Evolutionary conservation across 1,140 invertebrate genomes (phyloP), one percentile per base, ranked within the genome.

Genomic region (Drosophila suzukii): DNA sequence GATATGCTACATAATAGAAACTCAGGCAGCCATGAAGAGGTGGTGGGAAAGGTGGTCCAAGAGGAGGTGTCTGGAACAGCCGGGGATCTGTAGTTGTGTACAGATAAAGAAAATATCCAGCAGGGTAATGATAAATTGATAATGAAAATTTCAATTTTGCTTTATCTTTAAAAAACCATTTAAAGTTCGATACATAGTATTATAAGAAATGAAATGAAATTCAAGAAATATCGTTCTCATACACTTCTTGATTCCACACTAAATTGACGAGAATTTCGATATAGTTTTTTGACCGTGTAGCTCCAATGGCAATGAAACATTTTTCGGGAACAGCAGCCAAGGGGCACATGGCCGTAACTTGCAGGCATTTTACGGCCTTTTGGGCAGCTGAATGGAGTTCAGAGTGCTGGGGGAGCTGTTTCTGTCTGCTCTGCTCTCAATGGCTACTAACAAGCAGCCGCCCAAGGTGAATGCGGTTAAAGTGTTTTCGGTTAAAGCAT

Each of bases 391-490:
- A 61, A 15, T 50, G 43, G 59, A 51, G 55, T 56, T n/a, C 56
- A 24, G 27, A 49, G 24, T 49, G 53, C 30, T 46, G 49, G 30
- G 49, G 10, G 47, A n/a, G 34, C 46, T 59, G 58, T 44, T 59
- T 13, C n/a, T 20, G 59, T 50, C 78, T 86, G 66, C 56, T 61
- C 79, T 88, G 79, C 61, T 70, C 71, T 86, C 79, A 86, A 86
- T 86, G 76, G 84, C 79, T 73, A 88, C 83, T 88, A 86, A 86
- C 83, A 83, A 89, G 83, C 83, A 86, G 67, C 54, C 57, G 83
- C 75, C 82, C 83, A 86, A 88, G 83, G 83, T 86, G 84, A 86
- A 89, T 86, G 84, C 60, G 83, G 83, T 88, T 88, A 86, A 86
- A 86, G 84, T 89, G 84, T 88, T 86, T 86, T 86, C 61, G 77